Conservation (phyloP, 2,113 vertebrate species). For the Lamprologus callipterus region DNA sequence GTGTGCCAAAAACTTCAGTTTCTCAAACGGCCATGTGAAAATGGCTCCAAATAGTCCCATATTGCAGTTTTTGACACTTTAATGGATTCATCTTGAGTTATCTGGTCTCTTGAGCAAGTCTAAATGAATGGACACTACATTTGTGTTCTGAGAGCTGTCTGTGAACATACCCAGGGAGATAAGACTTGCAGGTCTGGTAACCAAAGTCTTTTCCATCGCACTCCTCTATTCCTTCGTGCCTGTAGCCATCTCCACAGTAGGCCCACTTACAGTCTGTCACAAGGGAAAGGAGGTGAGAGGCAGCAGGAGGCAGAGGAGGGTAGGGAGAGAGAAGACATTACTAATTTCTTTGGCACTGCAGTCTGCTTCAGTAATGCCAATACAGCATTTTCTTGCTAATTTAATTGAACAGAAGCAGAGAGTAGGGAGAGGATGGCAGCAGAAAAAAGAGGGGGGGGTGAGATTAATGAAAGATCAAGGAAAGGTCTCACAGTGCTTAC, state of each 20-base stretch:
- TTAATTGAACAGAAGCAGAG: slow-evolving; percentile 39
- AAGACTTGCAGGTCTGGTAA: slow-evolving; percentile 88
- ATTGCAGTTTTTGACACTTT: not conserved
- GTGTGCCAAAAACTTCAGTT: not conserved
- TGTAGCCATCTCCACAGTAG: slow-evolving; percentile 91
- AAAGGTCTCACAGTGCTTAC: slow-evolving; percentile 6
- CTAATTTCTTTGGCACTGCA: slow-evolving; percentile 47
- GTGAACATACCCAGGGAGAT: slow-evolving; percentile 87
- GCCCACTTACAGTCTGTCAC: slow-evolving; percentile 84
- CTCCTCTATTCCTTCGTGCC: slow-evolving; percentile 85
- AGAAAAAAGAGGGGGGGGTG: not conserved
- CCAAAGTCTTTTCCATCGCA: slow-evolving; percentile 95
- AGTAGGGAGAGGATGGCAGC: slow-evolving; percentile 1
- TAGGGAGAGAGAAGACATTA: slow-evolving; percentile 13
- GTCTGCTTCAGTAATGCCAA: slow-evolving; percentile 29
- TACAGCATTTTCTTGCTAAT: slow-evolving; percentile 55
- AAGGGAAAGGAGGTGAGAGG: not conserved
- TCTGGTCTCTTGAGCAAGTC: not conserved
- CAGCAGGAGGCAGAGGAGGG: not conserved
- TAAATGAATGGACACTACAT: not conserved
- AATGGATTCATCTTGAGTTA: not conserved
- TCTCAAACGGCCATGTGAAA: not conserved
- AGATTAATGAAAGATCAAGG: slow-evolving; percentile 44
- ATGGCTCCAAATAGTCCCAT: not conserved
- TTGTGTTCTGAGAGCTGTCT: not conserved